Base-by-base conservation (phyloP, 2,888 invertebrate species). In the Cerastis leucographa region DNA sequence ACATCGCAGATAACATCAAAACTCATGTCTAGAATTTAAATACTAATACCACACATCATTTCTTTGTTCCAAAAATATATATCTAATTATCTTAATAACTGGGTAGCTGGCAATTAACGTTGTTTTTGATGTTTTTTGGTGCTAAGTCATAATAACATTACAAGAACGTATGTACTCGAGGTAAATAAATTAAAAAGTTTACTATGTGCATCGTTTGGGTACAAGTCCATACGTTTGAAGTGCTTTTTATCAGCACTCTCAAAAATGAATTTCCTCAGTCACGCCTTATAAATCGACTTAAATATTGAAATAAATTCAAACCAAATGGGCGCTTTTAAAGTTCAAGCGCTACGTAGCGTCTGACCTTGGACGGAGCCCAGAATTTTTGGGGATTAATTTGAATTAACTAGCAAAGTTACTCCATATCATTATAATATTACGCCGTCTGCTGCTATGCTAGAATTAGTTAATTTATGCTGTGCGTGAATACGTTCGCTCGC, bases 201-300 rank as follows among this genome's bases (percentile, higher is more conserved):
- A 74, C 69, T 74, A 75, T 67, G 69, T 82, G 89, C 87, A 88
- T 86, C 83, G 71, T 81, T 83, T 82, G 79, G 78, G 75, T 73
- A 84, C 79, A 71, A 74, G 78, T 76, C 64, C 71, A 79, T 78
- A 81, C 71, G 78, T 87, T 83, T 83, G 85, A 86, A 88, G 84
- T 82, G 80, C 61, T 90, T 89, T 85, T 87, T 83, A 84, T 79
- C 81, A 75, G 83, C 74, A 81, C 67, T 78, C 74, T 49, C 65
- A 81, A 56, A 84, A 78, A 82, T 85, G 87, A 86, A 87, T 88
- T 89, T 89, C 85, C 87, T 86, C 85, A 86, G 94, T 94, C 91
- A 94, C 93, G 94, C 91, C 89, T 93, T 94, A 94, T 95, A 94
- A 94, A 95, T 91, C 90, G 89, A 86, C 87, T 90, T 92, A 93